phyloP scores from a whole-genome alignment of 1,140 invertebrate genomes.

The Heliconius congener region DNA sequence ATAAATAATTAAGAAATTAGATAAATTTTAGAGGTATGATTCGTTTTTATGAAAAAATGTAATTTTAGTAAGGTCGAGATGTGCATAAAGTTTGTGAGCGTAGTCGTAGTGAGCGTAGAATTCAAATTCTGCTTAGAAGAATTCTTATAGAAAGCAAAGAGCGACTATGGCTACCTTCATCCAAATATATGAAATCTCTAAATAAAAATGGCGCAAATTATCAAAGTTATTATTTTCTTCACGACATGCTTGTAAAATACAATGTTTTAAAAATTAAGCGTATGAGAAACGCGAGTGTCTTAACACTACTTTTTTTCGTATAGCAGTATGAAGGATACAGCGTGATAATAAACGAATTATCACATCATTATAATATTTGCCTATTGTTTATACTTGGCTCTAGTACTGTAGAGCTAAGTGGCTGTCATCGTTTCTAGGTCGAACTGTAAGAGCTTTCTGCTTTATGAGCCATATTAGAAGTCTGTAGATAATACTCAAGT shows the following conservation, averaged over 20 bases:
- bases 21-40: neutral
- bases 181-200: no score
- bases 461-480: constrained; percentile 25
- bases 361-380: neutral
- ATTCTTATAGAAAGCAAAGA: no score
- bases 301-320: neutral
- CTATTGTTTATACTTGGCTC: neutral
- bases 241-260: no score
- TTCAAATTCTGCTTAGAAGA: no score
- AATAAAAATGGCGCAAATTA: no score
- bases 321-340: neutral
- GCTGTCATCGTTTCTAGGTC: constrained; percentile 33
- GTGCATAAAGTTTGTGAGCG: no score
- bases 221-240: no score
- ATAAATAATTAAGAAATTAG: neutral
- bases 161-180: no score
- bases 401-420: constrained; percentile 9
- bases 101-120: no score
- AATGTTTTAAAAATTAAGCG: no score
- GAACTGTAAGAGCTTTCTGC: constrained; percentile 28
- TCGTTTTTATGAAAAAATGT: neutral
- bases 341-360: neutral
- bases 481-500: neutral
- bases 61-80: neutral
- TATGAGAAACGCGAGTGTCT: neutral